phyloP scores from a whole-genome alignment of 2,888 invertebrate species.

The Spilarctia lutea region DNA sequence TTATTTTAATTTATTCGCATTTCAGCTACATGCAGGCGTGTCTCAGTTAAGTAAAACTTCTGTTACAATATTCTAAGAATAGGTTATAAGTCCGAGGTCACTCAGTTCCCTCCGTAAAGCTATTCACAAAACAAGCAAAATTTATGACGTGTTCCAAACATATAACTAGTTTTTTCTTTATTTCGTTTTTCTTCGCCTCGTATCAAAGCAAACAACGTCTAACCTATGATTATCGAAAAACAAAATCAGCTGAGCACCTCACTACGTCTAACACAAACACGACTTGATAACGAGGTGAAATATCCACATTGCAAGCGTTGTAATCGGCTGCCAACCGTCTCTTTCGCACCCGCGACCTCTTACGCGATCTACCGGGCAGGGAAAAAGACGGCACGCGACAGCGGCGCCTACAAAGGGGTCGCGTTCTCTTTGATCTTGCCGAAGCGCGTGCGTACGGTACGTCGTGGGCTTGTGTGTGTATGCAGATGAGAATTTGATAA shows the following conservation, averaged over 20 bases:
- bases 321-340: slow-evolving; percentile 77
- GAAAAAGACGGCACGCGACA: slow-evolving; percentile 83
- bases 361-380: slow-evolving; percentile 65
- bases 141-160: slow-evolving; percentile 7
- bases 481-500: slow-evolving; percentile 87
- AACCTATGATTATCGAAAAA: slow-evolving; percentile 61
- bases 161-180: slow-evolving; percentile 9
- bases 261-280: slow-evolving; percentile 84
- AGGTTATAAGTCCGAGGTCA: not conserved
- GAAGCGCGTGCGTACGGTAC: slow-evolving; percentile 81
- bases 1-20: too few species aligned
- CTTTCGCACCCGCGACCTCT: slow-evolving; percentile 67
- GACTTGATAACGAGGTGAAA: slow-evolving; percentile 87
- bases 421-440: slow-evolving; percentile 84
- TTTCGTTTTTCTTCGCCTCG: slow-evolving; percentile 20
- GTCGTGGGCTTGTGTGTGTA: slow-evolving; percentile 72
- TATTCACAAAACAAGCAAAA: not conserved
- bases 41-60: not conserved
- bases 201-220: slow-evolving; percentile 55
- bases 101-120: not conserved
- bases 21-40: too few species aligned
- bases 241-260: slow-evolving; percentile 55
- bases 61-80: not conserved
- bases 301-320: slow-evolving; percentile 84
- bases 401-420: slow-evolving; percentile 85